These are phyloP conservation scores for Nothocercus julius DNA, from an alignment of 2,113 vertebrate genomes.

Conservation along the genomic window DNA sequence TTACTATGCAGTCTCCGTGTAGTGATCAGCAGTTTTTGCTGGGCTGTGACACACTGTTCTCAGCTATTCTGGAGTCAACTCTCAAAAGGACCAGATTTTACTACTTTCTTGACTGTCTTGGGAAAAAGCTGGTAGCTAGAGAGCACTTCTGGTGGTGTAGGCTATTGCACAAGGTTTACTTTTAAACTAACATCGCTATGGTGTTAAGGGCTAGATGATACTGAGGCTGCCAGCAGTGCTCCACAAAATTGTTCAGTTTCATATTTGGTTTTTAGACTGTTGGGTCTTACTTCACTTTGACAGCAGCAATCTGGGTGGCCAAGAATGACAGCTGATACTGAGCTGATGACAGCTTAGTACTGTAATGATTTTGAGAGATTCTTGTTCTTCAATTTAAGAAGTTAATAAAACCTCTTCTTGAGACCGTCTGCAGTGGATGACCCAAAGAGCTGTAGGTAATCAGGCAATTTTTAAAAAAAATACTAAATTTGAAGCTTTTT, in stretches of 20 bases:
- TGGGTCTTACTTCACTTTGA: constrained; percentile 24
- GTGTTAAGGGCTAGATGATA: neutral
- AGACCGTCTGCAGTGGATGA: neutral
- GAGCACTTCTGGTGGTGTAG: neutral
- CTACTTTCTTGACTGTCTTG: neutral
- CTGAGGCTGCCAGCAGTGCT: neutral
- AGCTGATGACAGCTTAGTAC: neutral
- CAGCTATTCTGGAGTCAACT: neutral
- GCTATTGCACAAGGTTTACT: neutral
- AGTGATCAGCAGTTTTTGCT: neutral
- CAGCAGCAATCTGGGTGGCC: neutral
- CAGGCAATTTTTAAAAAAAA: neutral
- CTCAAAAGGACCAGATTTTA: neutral
- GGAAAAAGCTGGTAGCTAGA: neutral
- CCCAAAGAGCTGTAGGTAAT: constrained; percentile 31
- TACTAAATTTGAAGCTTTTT: constrained; percentile 10
- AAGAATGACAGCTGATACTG: neutral
- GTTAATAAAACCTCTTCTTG: constrained; percentile 18
- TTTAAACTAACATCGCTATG: neutral
- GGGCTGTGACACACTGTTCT: neutral
- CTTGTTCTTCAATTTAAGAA: constrained; percentile 42
- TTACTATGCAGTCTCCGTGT: neutral
- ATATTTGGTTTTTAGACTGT: neutral
- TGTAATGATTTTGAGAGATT: constrained; percentile 32
- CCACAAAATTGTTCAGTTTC: neutral